These are phyloP conservation scores for Oreohelix idahoensis DNA, from an alignment of 1,140 invertebrate species.

Conservation along the genomic window DNA sequence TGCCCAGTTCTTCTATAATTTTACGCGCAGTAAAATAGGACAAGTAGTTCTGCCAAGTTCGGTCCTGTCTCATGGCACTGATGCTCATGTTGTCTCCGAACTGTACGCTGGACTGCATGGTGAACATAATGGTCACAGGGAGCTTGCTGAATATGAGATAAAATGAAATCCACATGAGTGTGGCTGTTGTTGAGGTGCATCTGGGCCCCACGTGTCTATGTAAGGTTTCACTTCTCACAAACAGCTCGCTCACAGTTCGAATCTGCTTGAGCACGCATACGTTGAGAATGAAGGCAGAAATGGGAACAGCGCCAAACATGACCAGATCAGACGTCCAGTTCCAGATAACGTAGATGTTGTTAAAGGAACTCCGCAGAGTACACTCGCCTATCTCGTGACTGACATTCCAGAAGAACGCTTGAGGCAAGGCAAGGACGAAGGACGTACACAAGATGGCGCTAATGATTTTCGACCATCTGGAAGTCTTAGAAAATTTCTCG, in stretches of 20 bases:
- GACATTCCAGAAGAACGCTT: constrained; percentile 61
- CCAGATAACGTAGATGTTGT: constrained; percentile 53
- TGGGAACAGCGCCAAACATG: constrained; percentile 52
- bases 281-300: constrained; percentile 56
- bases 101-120: constrained; percentile 48
- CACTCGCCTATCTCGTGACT: constrained; percentile 39
- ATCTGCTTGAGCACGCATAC: constrained; percentile 56
- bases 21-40: constrained; percentile 51
- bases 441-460: constrained; percentile 43
- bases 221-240: constrained; percentile 28
- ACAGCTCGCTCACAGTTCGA: constrained; percentile 42
- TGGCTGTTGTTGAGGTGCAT: constrained; percentile 48
- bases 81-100: constrained; percentile 41
- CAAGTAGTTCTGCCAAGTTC: constrained; percentile 53
- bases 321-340: constrained; percentile 57
- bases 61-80: constrained; percentile 44
- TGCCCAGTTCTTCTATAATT: constrained; percentile 57
- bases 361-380: constrained; percentile 10
- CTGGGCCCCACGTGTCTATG: constrained; percentile 18
- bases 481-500: constrained; percentile 49
- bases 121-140: constrained; percentile 59
- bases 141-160: constrained; percentile 65
- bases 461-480: constrained; percentile 52
- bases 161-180: constrained; percentile 58
- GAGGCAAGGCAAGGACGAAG: constrained; percentile 47